Evolutionary conservation across 2,888 invertebrate genomes (phyloP).

Genomic region (Aethes cnicana): DNA sequence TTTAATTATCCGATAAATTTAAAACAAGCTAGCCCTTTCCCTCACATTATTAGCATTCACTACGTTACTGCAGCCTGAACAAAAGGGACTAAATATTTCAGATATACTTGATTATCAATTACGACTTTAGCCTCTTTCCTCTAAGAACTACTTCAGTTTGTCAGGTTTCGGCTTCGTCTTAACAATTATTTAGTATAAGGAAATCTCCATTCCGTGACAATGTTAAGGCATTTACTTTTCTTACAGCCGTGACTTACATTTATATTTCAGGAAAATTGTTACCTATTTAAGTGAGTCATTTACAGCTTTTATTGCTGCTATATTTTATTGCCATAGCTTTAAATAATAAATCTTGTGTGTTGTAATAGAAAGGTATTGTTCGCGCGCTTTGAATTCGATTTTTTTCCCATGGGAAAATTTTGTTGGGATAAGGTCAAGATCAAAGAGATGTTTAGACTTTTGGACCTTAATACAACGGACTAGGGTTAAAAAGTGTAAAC

Average conservation of each 20-base stretch:
- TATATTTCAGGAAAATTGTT: constrained; percentile 44
- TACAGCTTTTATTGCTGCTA: constrained; percentile 16
- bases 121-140: constrained; percentile 63
- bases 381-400: too few relatives aligned
- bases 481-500: too few relatives aligned
- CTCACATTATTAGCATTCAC: constrained; percentile 78
- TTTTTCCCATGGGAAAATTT: too few relatives aligned
- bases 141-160: constrained; percentile 69
- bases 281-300: constrained; percentile 26
- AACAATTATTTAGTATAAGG: constrained; percentile 73
- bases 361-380: background rate
- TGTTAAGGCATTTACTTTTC: constrained; percentile 65
- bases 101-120: constrained; percentile 72
- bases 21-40: constrained; percentile 50
- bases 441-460: too few relatives aligned
- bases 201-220: constrained; percentile 73
- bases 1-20: constrained; percentile 78
- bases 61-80: constrained; percentile 67
- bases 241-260: constrained; percentile 53
- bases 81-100: constrained; percentile 76
- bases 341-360: constrained; percentile 8
- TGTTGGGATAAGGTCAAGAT: too few relatives aligned
- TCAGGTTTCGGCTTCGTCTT: constrained; percentile 47
- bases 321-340: constrained; percentile 9
- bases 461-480: too few relatives aligned